Base-by-base conservation (phyloP, 2,888 invertebrate species). In the Cosmia pyralina region DNA sequence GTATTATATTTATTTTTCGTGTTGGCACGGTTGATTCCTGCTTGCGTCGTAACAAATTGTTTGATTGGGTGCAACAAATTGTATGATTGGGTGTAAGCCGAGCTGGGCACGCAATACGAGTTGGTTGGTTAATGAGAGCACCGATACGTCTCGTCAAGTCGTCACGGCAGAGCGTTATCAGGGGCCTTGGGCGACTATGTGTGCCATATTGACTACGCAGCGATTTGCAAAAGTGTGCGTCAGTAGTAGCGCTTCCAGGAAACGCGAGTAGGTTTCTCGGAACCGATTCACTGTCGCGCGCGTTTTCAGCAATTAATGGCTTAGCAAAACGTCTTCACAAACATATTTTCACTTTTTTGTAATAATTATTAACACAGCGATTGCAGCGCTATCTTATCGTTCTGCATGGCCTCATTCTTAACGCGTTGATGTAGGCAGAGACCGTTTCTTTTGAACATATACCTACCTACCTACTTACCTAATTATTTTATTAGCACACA, bases 201-300 rank as follows among this genome's bases (percentile, higher is more conserved):
- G 94, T 94, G 94, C 88, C 87, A 90, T 91, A 91, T 89, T 86
- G 89, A 87, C 88, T 88, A 85, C 85, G 87, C 85, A 83, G 78
- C 77, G 83, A 75, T 77, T 79, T 90, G 83, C 86, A 88, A 84
- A 88, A 93, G 94, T 94, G 94, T 92, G 95, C 92, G 92, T 84
- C 82, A 86, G 90, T 95, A 95, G 95, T 95, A 94, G 93, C 93
- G 93, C 91, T 96, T 96, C 96, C 94, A 93, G 94, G 96, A 96
- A 96, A 92, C 93, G 92, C 95, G 94, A 93, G 93, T 95, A 93
- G 89, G 89, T 94, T 96, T 96, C 96, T 94, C 92, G 84, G 96
- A 94, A 96, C 89, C 90, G 93, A 94, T 93, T 90, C 92, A 89
- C 91, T 92, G 94, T 94, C 94, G 93, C 93, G 92, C 92, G 91